phyloP scores from a whole-genome alignment of 1,140 invertebrate genomes.

The Achatina immaculata region DNA sequence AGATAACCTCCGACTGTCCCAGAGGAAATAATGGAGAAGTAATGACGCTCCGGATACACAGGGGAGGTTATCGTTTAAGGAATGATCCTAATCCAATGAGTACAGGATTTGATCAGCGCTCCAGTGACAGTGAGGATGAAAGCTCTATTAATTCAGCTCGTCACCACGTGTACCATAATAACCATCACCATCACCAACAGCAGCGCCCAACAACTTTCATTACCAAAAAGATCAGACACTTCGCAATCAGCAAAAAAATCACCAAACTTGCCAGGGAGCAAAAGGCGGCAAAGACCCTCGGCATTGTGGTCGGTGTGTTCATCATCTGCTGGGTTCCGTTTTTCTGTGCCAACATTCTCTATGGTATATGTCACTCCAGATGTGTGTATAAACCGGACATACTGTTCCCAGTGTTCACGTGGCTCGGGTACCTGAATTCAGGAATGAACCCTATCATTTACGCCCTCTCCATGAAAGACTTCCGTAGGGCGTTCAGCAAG shows the following conservation, averaged over 20 bases:
- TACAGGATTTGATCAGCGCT: conserved; percentile 7
- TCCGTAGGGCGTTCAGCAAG: conserved; percentile 80
- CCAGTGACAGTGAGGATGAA: conserved; percentile 46
- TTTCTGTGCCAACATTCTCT: conserved; percentile 89
- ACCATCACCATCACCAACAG: conserved; percentile 23
- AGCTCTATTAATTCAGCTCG: conserved; percentile 44
- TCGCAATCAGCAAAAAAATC: conserved; percentile 65
- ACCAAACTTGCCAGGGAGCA: conserved; percentile 79
- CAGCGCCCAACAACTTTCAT: conserved; percentile 57
- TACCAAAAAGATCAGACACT: conserved; percentile 61
- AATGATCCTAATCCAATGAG: conserved; percentile 26
- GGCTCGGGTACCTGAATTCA: conserved; percentile 74
- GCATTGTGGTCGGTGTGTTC: conserved; percentile 94
- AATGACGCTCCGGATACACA: conserved; percentile 66
- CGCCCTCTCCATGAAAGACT: conserved; percentile 79
- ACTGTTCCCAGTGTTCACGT: conserved; percentile 68
- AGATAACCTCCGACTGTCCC: conserved; percentile 54
- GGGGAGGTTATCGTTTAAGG: conserved; percentile 54
- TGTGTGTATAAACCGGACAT: conserved; percentile 68
- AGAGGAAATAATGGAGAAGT: conserved; percentile 59
- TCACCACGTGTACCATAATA: conserved; percentile 36
- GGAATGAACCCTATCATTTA: conserved; percentile 74
- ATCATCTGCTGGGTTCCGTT: conserved; percentile 97
- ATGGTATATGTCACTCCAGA: conserved; percentile 80
- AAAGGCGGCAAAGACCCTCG: conserved; percentile 95